phyloP scores from a whole-genome alignment of 2,113 vertebrate species.

The Puntigrus tetrazona region DNA sequence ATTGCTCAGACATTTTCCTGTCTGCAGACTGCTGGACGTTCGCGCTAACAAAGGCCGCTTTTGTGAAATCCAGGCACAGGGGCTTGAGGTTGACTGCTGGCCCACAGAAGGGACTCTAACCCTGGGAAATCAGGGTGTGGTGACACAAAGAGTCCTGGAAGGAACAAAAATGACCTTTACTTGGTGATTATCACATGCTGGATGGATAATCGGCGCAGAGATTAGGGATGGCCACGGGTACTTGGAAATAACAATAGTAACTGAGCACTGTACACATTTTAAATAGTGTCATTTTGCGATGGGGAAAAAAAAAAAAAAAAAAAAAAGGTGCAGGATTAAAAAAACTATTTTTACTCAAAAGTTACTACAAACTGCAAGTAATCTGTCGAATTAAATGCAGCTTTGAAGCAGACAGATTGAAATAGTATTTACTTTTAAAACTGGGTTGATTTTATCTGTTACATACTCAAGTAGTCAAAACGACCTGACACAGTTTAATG shows the following conservation, averaged over 20 bases:
- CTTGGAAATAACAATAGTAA: background rate
- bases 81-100: conserved; percentile 55
- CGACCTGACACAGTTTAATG: background rate
- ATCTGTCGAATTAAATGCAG: no score
- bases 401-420: no score
- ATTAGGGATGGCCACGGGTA: background rate
- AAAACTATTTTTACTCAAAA: background rate
- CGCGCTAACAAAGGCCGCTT: conserved; percentile 68
- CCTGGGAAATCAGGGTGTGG: background rate
- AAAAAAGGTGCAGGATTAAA: background rate
- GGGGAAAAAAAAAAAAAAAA: no score
- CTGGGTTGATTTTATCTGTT: background rate
- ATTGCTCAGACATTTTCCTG: conserved; percentile 65
- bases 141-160: background rate
- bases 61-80: conserved; percentile 60
- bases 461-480: background rate
- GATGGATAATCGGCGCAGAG: background rate
- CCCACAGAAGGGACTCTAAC: conserved; percentile 54
- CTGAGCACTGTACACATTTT: background rate
- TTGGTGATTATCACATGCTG: background rate
- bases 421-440: background rate
- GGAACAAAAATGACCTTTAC: conserved; percentile 23
- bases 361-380: background rate
- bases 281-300: background rate
- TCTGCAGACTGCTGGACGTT: conserved; percentile 55